Evolutionary conservation across 1,140 invertebrate genomes (phyloP).

Genomic region (Rhizoglyphus robini): DNA sequence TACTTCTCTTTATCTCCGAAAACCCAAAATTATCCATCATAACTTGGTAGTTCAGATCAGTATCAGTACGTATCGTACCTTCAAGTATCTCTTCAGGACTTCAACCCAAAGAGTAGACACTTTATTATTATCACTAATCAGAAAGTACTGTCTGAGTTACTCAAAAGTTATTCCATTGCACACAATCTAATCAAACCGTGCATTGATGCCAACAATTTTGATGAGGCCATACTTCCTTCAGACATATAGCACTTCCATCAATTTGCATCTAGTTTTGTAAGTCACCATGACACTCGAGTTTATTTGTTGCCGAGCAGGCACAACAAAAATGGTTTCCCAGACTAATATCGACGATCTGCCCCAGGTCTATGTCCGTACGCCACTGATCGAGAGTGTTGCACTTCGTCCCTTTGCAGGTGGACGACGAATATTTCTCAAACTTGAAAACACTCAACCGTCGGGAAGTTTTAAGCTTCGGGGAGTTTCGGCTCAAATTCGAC

Average conservation of each 20-base stretch:
- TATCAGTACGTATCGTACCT: too few species aligned
- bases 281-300: background rate
- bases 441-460: constrained; percentile 40
- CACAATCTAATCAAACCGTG: background rate
- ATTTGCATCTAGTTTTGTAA: background rate
- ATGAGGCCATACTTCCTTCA: background rate
- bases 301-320: too few species aligned
- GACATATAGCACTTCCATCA: background rate
- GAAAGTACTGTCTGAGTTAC: too few species aligned
- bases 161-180: too few species aligned
- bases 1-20: too few species aligned
- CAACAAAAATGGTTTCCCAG: too few species aligned
- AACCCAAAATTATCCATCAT: too few species aligned
- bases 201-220: background rate
- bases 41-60: too few species aligned
- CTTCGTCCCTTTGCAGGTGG: constrained; percentile 24
- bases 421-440: constrained; percentile 37
- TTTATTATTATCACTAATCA: too few species aligned
- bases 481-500: constrained; percentile 35
- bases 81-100: too few species aligned
- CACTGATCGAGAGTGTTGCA: constrained; percentile 12
- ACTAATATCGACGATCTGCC: background rate
- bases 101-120: too few species aligned
- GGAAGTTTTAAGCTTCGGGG: constrained; percentile 43
- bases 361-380: constrained; percentile 12